These are phyloP conservation scores for Alectoris magna DNA, from an alignment of 2,797 vertebrate genomes.

Conservation along the genomic window DNA sequence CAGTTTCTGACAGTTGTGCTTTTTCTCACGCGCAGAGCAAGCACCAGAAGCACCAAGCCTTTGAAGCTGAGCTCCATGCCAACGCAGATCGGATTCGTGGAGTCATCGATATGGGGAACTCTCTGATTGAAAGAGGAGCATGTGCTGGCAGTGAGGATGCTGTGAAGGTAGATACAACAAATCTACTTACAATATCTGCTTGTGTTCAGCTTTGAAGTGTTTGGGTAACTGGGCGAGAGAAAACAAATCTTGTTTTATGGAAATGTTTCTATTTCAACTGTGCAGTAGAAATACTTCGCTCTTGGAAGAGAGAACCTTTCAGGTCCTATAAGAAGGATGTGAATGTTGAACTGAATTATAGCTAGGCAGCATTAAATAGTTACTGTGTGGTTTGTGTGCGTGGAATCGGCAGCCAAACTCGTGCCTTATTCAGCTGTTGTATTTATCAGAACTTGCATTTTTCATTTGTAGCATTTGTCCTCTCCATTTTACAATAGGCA, in stretches of 20 bases:
- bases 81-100: conserved; percentile 96
- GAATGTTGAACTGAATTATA: not conserved
- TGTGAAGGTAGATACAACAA: conserved; percentile 86
- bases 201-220: not conserved
- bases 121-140: conserved; percentile 94
- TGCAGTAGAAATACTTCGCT: rapidly evolving
- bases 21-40: conserved; percentile 87
- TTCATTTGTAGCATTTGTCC: not conserved
- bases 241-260: not conserved
- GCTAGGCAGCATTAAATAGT: not conserved
- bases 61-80: conserved; percentile 97
- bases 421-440: not conserved
- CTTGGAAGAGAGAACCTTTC: not conserved
- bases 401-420: not conserved
- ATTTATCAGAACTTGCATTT: not conserved
- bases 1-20: not conserved
- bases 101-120: conserved; percentile 95
- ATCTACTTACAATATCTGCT: not conserved
- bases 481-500: conserved; percentile 73
- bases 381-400: not conserved
- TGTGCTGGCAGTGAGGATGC: conserved; percentile 97
- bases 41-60: conserved; percentile 98
- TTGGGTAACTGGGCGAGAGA: not conserved
- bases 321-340: not conserved
- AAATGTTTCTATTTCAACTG: not conserved